Percentiles rank a stretch among this genome's conserved stretches.
phyloP scores from a whole-genome alignment of 2,113 vertebrate species.

The Macquaria australasica region DNA sequence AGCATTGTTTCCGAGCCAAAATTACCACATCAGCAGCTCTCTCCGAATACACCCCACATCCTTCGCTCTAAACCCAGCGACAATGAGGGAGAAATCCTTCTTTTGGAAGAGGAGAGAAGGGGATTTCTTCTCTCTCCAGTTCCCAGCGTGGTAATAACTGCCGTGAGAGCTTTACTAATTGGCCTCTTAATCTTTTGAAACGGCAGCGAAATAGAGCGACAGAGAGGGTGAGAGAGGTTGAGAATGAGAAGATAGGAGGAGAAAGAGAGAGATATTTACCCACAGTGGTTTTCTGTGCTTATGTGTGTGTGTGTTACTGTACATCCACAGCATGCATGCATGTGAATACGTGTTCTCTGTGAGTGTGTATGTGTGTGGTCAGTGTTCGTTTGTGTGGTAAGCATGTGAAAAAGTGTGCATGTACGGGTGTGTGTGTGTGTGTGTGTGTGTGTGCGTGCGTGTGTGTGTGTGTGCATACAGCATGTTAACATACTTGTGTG shows the following conservation, averaged over 20 bases:
- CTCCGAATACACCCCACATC: slow-evolving; percentile 69
- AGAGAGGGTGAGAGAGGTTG: slow-evolving; percentile 34
- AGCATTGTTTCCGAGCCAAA: slow-evolving; percentile 77
- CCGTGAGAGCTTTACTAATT: slow-evolving; percentile 74
- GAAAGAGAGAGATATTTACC: slow-evolving; percentile 10
- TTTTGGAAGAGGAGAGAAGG: slow-evolving; percentile 62
- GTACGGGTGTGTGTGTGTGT: background rate
- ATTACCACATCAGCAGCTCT: slow-evolving; percentile 70
- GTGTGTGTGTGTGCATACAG: background rate
- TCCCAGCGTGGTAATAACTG: slow-evolving; percentile 68
- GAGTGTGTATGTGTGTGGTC: background rate
- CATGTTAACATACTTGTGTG: background rate
- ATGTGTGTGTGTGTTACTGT: background rate
- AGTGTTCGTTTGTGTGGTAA: background rate
- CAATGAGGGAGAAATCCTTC: slow-evolving; percentile 74
- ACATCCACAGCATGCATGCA: background rate
- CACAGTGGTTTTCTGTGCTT: background rate
- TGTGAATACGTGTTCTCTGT: background rate
- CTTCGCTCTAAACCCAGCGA: slow-evolving; percentile 59
- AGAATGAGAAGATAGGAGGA: slow-evolving; percentile 20
- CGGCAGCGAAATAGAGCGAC: slow-evolving; percentile 7
- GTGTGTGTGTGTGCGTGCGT: background rate
- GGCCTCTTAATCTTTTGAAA: slow-evolving; percentile 62
- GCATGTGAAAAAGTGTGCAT: background rate
- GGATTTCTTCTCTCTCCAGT: slow-evolving; percentile 68